Evolutionary conservation across 1,140 invertebrate species (phyloP).

Genomic region (Adoxophyes honmai): DNA sequence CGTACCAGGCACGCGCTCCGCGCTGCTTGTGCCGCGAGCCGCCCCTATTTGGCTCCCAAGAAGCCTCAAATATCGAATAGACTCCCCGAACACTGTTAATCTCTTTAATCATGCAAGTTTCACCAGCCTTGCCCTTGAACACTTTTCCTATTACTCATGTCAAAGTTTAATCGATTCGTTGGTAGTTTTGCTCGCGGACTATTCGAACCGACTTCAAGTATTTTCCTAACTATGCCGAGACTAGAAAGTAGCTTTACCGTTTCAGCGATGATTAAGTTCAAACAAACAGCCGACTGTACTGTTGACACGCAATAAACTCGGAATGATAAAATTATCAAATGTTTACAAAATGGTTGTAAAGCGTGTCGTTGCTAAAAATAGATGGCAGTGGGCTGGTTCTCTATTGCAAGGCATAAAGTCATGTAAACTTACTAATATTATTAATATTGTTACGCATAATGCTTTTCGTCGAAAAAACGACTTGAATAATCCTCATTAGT

Average conservation of each 20-base stretch:
- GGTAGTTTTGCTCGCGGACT: background rate
- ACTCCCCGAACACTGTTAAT: constrained; percentile 51
- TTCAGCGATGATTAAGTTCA: constrained; percentile 7
- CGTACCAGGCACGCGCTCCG: constrained; percentile 50
- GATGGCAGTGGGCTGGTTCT: too few relatives aligned
- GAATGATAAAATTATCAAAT: constrained; percentile 8
- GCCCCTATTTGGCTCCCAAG: constrained; percentile 52
- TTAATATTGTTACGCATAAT: too few relatives aligned
- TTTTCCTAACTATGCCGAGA: background rate
- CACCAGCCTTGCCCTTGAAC: constrained; percentile 56
- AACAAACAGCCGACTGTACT: background rate
- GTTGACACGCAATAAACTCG: constrained; percentile 1
- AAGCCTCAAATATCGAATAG: constrained; percentile 51
- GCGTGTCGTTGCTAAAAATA: too few relatives aligned
- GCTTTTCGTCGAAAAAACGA: too few relatives aligned
- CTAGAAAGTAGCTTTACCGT: background rate
- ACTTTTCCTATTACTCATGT: constrained; percentile 28
- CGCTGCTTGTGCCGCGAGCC: constrained; percentile 48
- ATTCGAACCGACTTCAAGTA: background rate
- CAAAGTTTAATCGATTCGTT: constrained; percentile 24
- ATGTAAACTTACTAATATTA: too few relatives aligned
- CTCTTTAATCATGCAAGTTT: constrained; percentile 62
- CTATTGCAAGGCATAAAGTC: too few relatives aligned
- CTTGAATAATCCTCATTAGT: too few relatives aligned
- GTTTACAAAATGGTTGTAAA: background rate